Evolutionary conservation across 2,113 vertebrate genomes (phyloP).

Genomic region (Chelonoidis abingdonii): DNA sequence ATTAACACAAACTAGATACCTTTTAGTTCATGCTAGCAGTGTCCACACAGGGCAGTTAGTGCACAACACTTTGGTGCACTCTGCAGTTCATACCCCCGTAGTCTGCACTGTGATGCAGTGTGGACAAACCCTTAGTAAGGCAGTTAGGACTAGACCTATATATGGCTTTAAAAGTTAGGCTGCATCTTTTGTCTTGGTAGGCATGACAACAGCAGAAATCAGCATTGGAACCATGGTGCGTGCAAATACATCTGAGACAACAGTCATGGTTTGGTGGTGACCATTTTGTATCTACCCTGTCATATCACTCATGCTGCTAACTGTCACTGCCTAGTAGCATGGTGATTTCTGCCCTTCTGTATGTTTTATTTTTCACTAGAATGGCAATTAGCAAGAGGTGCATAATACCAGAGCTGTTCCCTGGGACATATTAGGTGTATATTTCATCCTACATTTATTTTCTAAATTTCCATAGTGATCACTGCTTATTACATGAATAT

Average conservation of each 20-base stretch:
- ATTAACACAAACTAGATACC: too few relatives aligned
- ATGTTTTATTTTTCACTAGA: neutral
- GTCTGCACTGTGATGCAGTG: too few relatives aligned
- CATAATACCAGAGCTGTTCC: neutral
- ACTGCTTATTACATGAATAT: neutral
- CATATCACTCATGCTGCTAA: neutral
- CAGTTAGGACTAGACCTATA: neutral
- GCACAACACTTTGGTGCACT: too few relatives aligned
- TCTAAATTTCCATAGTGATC: neutral
- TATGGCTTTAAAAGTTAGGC: neutral
- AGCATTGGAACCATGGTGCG: neutral
- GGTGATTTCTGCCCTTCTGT: neutral
- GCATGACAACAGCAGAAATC: neutral
- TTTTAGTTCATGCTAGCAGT: too few relatives aligned
- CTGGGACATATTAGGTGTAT: accelerated
- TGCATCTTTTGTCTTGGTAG: neutral
- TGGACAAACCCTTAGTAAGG: neutral
- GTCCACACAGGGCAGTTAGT: too few relatives aligned
- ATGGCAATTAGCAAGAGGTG: neutral
- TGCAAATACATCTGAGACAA: neutral
- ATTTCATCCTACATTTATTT: neutral
- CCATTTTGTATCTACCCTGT: neutral
- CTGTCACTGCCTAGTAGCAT: neutral
- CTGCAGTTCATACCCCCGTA: too few relatives aligned
- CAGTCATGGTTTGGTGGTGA: neutral